These are phyloP conservation scores for Lepidochrysops patricia DNA, from an alignment of 2,888 invertebrate genomes.

Conservation along the genomic window DNA sequence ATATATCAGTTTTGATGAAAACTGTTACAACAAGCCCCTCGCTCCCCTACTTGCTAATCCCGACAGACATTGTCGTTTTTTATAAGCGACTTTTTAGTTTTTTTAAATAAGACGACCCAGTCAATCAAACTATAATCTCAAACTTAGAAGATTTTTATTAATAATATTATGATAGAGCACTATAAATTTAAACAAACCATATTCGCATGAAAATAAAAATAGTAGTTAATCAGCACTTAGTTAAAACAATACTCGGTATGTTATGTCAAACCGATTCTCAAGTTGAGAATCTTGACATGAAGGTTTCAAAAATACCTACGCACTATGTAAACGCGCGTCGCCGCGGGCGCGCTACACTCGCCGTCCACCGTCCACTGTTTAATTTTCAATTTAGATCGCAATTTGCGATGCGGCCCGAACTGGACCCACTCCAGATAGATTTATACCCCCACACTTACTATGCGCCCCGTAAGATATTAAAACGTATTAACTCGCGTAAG, in stretches of 20 bases:
- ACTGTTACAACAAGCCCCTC: too few relatives aligned
- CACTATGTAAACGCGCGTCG: constrained; percentile 21
- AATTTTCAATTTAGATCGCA: constrained; percentile 76
- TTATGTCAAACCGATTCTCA: not conserved
- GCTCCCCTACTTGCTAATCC: too few relatives aligned
- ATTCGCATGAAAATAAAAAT: too few relatives aligned
- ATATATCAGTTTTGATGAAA: too few relatives aligned
- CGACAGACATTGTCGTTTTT: too few relatives aligned
- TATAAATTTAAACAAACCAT: too few relatives aligned
- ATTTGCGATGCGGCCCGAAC: constrained; percentile 74
- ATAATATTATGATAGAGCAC: too few relatives aligned
- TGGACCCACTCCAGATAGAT: constrained; percentile 67
- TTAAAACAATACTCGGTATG: not conserved
- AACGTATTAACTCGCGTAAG: constrained; percentile 64
- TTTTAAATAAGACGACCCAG: too few relatives aligned
- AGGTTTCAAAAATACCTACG: constrained; percentile 1
- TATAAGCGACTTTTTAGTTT: too few relatives aligned
- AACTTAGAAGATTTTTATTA: too few relatives aligned
- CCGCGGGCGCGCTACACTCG: constrained; percentile 30
- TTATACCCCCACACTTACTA: constrained; percentile 50
- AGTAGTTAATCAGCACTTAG: not conserved
- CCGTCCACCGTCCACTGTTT: constrained; percentile 52
- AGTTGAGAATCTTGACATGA: constrained; percentile 2
- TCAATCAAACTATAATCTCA: too few relatives aligned
- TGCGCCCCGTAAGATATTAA: constrained; percentile 58